These are phyloP conservation scores for Protodeltote pygarga DNA, from an alignment of 2,888 invertebrate species.

Conservation along the genomic window DNA sequence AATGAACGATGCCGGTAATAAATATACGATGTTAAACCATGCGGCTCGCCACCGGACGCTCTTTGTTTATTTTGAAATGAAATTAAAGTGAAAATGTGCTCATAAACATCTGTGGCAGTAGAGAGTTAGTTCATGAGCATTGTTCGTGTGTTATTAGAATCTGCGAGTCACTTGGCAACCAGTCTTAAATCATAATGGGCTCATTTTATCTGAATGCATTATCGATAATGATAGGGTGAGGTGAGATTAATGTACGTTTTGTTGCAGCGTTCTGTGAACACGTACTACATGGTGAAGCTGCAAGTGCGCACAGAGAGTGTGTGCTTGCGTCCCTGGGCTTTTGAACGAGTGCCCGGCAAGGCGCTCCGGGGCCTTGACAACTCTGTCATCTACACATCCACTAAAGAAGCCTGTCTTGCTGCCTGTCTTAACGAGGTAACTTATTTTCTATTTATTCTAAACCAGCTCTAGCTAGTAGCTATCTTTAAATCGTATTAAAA, in stretches of 20 bases:
- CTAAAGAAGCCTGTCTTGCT: constrained; percentile 97
- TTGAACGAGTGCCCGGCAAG: constrained; percentile 97
- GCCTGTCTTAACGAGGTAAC: constrained; percentile 96
- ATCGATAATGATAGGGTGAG: constrained; percentile 43
- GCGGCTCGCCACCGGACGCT: constrained; percentile 40
- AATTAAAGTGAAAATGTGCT: constrained; percentile 47
- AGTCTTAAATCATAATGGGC: constrained; percentile 27
- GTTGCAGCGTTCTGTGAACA: constrained; percentile 89
- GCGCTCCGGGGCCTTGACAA: constrained; percentile 96
- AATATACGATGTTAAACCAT: constrained; percentile 57
- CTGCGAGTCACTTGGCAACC: constrained; percentile 27
- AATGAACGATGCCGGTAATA: constrained; percentile 60
- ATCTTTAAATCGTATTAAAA: constrained; percentile 16
- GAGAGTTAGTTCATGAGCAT: constrained; percentile 13
- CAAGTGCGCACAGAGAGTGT: constrained; percentile 96
- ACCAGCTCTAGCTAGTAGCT: constrained; percentile 17
- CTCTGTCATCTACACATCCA: constrained; percentile 96
- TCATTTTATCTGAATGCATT: constrained; percentile 43
- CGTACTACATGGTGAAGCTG: constrained; percentile 98
- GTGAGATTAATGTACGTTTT: constrained; percentile 45
- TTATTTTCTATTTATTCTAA: constrained; percentile 25
- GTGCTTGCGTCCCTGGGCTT: constrained; percentile 96
- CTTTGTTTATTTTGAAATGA: constrained; percentile 49
- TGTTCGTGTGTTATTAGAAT: constrained; percentile 43
- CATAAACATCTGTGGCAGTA: constrained; percentile 18